Evolutionary conservation across 2,797 vertebrate species (phyloP), one percentile per base, ranked within the genome.

Genomic region (Lophius americanus): DNA sequence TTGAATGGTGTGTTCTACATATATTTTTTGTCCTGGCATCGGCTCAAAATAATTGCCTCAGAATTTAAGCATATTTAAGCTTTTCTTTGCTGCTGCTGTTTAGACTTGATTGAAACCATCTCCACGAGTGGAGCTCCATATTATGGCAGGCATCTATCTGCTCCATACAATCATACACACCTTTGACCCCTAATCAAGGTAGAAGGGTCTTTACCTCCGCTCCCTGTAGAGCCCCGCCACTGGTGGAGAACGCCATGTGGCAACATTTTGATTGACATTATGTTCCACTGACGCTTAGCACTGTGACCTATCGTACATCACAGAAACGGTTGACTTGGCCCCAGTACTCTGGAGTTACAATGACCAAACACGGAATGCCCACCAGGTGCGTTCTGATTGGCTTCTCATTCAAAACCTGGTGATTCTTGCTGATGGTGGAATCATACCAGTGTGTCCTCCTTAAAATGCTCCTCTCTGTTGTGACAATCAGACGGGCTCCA

Each of bases 1-100:
- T 92, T 93, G 86, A 92, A 92, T 92, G 89, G 91, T 90, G 92
- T 94, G 89, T 86, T 91, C 85, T 92, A 90, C 82, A 91, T 91
- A 91, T 92, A 93, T 89, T 89, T 91, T 89, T 88, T 90, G 23
- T 23, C 91, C 88, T 70, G 90, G 87, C 87, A 88, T 79, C 82
- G 83, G 77, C 85, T 83, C 78, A 88, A 85, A 81, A 86, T 74
- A 68, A 52, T 84, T 88, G 92, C 89, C 93, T 94, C 90, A 81
- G 85, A 88, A 84, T 85, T 83, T 86, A 88, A 85, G 81, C 86
- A 87, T 91, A 90, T 87, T 89, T 81, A 85, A 89, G 82, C 85
- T 82, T 93, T 91, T 90, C 70, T 84, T 92, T 89, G 85, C 82
- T 88, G 87, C 88, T 91, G 85, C 90, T 90, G 87, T 92, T 87